Evolutionary conservation across 2,888 invertebrate genomes (phyloP), one percentile per base, ranked within the genome.

Genomic region (Julus scanicus): DNA sequence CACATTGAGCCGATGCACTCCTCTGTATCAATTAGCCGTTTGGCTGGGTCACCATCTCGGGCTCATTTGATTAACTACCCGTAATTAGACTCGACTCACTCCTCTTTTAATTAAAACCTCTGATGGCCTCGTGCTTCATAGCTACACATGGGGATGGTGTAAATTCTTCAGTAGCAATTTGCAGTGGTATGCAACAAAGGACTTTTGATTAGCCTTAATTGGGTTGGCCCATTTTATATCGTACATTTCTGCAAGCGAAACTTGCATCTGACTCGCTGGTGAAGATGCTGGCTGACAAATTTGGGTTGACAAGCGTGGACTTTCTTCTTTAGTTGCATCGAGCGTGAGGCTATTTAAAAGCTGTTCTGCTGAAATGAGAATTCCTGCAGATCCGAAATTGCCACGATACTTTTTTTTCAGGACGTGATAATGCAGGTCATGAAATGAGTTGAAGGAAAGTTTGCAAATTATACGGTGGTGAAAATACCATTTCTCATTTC

Each of bases 11-110:
- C 29, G 20, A 15, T 63, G 63, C 63, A 63, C n/a, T 63, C 57
- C 57, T 15, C 63, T 20, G 63, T 4, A 63, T 20, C 63, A 63
- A 20, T 20, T n/a, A 20, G 48, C 48, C 48, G 48, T 48, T 48
- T 48, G 9, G 6, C 48, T 11, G 48, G 48, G 48, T 48, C 48
- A 48, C 48, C 48, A 48, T 48, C 5, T 6, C 29, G 29, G 1
- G 71, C 71, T 71, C 71, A 71, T 71, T 71, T 71, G 71, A 71
- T 71, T 71, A 29, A 71, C 71, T 71, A 71, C 71, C 20, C 29
- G 5, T 71, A 71, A 71, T 71, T 71, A 17, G 20, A n/a, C 29
- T 29, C 71, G 6, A 71, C 20, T 20, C 20, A n/a, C 29, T 29
- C 29, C 29, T 29, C 71, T 71, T 71, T 29, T 71, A 71, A 71